These are phyloP conservation scores for Agrilus mali DNA, from an alignment of 2,888 invertebrate genomes.

Conservation along the genomic window DNA sequence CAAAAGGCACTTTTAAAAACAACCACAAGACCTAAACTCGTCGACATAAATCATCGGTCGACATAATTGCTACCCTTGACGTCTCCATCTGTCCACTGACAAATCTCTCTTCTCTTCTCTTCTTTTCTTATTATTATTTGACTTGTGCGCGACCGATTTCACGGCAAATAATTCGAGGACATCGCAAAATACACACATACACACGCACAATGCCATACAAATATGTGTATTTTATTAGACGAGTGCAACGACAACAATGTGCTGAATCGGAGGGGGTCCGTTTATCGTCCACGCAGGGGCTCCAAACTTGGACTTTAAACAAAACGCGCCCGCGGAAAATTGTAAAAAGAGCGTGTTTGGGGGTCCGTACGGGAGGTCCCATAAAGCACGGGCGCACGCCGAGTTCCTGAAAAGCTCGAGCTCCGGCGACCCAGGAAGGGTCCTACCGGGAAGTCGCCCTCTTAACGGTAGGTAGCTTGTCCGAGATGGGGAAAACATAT, in stretches of 20 bases:
- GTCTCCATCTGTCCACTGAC: too few relatives aligned
- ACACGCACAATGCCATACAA: slow-evolving; percentile 13
- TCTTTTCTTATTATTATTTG: too few relatives aligned
- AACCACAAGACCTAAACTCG: too few relatives aligned
- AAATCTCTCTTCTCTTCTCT: too few relatives aligned
- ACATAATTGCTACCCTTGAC: too few relatives aligned
- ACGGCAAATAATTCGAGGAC: slow-evolving; percentile 16
- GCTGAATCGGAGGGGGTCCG: slow-evolving; percentile 16
- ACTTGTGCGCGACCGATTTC: slow-evolving; percentile 12
- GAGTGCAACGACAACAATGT: slow-evolving; percentile 8
- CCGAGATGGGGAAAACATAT: too few relatives aligned
- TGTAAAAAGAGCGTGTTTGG: slow-evolving; percentile 16
- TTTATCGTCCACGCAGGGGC: slow-evolving; percentile 17
- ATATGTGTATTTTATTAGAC: too few relatives aligned
- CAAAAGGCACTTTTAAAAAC: too few relatives aligned
- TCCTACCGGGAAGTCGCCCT: too few relatives aligned
- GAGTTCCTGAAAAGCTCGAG: slow-evolving; percentile 11
- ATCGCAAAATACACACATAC: slow-evolving; percentile 14
- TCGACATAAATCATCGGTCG: too few relatives aligned
- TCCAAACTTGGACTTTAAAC: slow-evolving; percentile 15
- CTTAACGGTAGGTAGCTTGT: too few relatives aligned
- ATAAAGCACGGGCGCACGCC: slow-evolving; percentile 4
- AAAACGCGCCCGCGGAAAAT: slow-evolving; percentile 13
- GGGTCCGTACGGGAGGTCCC: slow-evolving; percentile 18
- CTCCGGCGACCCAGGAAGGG: too few relatives aligned